A percentile compares a stretch with the other conserved stretches of the same genome.
Conservation (phyloP, 2,113 vertebrate genomes). For the Dipodomys spectabilis region DNA sequence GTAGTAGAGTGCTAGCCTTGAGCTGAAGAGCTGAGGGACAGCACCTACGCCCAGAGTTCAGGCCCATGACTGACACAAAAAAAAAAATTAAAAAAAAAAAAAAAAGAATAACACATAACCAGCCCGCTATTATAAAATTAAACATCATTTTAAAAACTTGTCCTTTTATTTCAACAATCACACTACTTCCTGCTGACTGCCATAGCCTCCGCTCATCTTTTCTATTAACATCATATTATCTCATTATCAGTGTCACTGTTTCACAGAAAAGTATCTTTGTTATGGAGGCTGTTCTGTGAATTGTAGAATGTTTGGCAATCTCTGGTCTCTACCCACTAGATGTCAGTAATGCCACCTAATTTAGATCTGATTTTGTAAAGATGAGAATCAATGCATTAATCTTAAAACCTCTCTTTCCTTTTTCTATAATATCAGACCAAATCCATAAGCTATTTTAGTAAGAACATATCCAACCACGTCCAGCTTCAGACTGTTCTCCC, state of each 20-base stretch:
- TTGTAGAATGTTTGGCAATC: neutral
- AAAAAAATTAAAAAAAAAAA: too few species aligned
- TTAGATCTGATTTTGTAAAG: too few species aligned
- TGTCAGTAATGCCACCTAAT: neutral
- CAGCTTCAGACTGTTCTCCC: slow-evolving; percentile 30
- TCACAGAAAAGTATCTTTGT: too few species aligned
- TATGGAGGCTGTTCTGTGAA: neutral
- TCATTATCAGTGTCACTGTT: too few species aligned
- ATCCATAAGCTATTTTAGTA: slow-evolving; percentile 40
- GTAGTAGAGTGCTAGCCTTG: too few species aligned
- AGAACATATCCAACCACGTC: slow-evolving; percentile 43
- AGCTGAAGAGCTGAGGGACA: too few species aligned
- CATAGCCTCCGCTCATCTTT: neutral
- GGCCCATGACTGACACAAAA: too few species aligned
- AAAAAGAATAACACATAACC: neutral
- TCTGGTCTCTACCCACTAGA: neutral
- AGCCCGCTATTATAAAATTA: neutral
- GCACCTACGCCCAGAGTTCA: too few species aligned
- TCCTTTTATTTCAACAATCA: slow-evolving; percentile 22
- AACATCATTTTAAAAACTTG: slow-evolving; percentile 22
- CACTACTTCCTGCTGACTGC: neutral
- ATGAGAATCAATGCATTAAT: neutral
- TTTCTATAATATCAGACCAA: neutral
- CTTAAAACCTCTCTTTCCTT: neutral
- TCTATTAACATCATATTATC: too few species aligned